phyloP scores from a whole-genome alignment of 2,888 invertebrate genomes.

The Diaphora mendica region DNA sequence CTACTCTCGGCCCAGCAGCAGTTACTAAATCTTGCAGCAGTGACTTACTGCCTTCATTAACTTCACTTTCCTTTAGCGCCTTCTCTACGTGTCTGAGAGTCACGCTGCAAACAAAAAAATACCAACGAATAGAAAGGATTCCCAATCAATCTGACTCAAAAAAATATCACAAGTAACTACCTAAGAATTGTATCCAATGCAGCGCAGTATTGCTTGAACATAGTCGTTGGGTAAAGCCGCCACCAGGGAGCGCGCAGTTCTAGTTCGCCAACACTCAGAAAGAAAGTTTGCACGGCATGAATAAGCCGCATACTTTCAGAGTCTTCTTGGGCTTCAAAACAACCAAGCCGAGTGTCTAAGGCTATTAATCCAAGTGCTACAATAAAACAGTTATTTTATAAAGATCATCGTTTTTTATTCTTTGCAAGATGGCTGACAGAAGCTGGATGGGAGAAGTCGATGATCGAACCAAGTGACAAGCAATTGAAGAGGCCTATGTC shows the following conservation, averaged over 20 bases:
- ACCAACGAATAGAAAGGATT: background rate
- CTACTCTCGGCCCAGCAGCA: slow-evolving; percentile 86
- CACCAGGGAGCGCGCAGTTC: slow-evolving; percentile 90
- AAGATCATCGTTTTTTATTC: background rate
- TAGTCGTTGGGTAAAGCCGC: slow-evolving; percentile 88
- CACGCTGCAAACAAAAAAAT: slow-evolving; percentile 78
- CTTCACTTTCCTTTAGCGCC: slow-evolving; percentile 79
- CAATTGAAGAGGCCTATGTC: too few relatives aligned
- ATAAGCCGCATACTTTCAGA: slow-evolving; percentile 88
- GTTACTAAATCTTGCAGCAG: slow-evolving; percentile 88
- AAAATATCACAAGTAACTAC: slow-evolving; percentile 63
- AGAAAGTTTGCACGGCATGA: slow-evolving; percentile 89
- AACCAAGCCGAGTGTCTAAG: slow-evolving; percentile 88
- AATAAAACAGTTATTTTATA: slow-evolving; percentile 32
- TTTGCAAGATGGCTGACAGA: too few relatives aligned
- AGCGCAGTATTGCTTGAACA: slow-evolving; percentile 87
- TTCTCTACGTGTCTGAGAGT: slow-evolving; percentile 88
- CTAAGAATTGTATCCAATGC: slow-evolving; percentile 90
- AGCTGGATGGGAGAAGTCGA: too few relatives aligned
- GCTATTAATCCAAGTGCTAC: slow-evolving; percentile 89
- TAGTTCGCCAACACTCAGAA: slow-evolving; percentile 88
- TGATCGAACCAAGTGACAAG: too few relatives aligned
- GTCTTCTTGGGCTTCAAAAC: slow-evolving; percentile 84
- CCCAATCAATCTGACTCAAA: too few relatives aligned
- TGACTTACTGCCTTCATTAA: slow-evolving; percentile 81